Conservation (phyloP, 92 coral and sea anemone species). For the Siderastrea siderea region DNA sequence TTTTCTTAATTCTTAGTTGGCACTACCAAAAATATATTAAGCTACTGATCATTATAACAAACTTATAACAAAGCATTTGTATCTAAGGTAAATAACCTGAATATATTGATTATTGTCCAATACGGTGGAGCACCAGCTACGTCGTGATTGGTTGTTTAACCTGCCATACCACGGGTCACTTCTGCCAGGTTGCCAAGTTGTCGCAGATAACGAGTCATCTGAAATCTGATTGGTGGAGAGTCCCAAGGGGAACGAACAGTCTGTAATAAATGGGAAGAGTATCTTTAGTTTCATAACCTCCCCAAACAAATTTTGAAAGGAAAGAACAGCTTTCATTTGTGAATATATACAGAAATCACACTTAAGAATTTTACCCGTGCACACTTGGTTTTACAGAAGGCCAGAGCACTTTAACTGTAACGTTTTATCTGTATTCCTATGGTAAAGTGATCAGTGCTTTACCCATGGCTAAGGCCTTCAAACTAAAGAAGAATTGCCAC, state of each 20-base stretch:
- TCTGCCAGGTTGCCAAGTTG: conserved; percentile 80
- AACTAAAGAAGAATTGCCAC: no score
- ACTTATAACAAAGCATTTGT: no score
- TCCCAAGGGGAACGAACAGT: conserved; percentile 24
- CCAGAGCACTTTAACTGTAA: no score
- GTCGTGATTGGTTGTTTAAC: conserved; percentile 70
- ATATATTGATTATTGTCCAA: conserved; percentile 72
- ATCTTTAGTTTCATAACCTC: not conserved
- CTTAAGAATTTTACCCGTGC: no score
- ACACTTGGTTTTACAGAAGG: no score
- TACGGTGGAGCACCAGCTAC: conserved; percentile 79
- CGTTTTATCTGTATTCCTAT: no score
- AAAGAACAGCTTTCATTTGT: not conserved
- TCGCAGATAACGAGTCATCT: conserved; percentile 52
- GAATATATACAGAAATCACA: no score
- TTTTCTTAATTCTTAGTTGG: no score
- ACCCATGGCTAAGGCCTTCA: no score
- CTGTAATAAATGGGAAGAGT: not conserved
- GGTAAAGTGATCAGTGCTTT: no score
- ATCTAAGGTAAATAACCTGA: conserved; percentile 50
- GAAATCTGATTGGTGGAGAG: conserved; percentile 40
- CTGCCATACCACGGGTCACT: conserved; percentile 91
- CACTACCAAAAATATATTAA: no score
- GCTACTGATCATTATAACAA: not conserved
- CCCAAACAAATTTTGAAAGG: not conserved